A percentile compares a stretch with the other conserved stretches of the same genome.
phyloP scores from a whole-genome alignment of 2,888 invertebrate genomes.

The Pharmacophagus antenor region DNA sequence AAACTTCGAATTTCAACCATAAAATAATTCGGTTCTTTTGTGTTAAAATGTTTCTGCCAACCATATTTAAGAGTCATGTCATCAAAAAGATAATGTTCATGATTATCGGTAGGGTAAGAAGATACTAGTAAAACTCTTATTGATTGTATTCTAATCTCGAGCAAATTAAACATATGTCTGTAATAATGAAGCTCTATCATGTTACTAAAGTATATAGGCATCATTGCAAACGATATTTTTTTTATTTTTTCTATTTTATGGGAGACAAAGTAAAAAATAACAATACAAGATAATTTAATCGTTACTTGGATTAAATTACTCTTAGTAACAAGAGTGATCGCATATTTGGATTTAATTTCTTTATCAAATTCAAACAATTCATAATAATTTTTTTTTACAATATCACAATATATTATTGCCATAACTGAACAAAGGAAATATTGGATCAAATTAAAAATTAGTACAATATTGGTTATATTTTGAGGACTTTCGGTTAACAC shows the following conservation, averaged over 20 bases:
- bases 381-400: constrained; percentile 32
- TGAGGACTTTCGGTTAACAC: background rate
- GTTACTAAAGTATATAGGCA: constrained; percentile 21
- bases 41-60: constrained; percentile 1
- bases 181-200: constrained; percentile 33
- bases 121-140: constrained; percentile 29
- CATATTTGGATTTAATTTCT: constrained; percentile 30
- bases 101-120: constrained; percentile 19
- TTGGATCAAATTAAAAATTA: constrained; percentile 18
- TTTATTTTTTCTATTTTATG: background rate
- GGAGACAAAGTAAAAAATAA: constrained; percentile 6
- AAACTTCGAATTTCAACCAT: constrained; percentile 30
- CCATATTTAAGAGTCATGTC: constrained; percentile 6
- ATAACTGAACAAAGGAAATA: constrained; percentile 31
- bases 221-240: background rate
- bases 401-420: constrained; percentile 27
- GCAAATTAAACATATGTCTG: constrained; percentile 33
- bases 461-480: background rate
- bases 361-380: constrained; percentile 35
- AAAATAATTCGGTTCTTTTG: background rate
- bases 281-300: background rate
- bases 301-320: constrained; percentile 3
- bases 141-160: constrained; percentile 29
- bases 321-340: background rate
- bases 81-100: constrained; percentile 1